Evolutionary conservation across 2,113 vertebrate genomes (phyloP).

Genomic region (Vidua chalybeata): DNA sequence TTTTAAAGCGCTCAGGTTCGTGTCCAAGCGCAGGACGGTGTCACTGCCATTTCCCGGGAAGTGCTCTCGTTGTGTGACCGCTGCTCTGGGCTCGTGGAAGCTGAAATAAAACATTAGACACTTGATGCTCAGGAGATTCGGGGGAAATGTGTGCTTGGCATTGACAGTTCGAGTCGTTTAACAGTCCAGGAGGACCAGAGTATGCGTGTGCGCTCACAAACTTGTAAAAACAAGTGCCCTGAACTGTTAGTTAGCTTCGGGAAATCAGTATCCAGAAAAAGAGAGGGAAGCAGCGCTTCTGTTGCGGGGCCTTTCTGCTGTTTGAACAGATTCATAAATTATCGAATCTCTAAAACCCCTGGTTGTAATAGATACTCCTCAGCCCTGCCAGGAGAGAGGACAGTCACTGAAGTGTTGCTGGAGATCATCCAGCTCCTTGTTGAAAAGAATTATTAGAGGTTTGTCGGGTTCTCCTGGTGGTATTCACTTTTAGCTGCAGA

Average conservation of each 20-base stretch:
- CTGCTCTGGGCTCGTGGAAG: not conserved
- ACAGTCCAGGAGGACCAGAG: not conserved
- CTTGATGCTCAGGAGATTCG: accelerated
- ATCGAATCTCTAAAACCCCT: not conserved
- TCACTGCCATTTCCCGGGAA: not conserved
- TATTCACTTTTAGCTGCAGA: not conserved
- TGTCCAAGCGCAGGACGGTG: not conserved
- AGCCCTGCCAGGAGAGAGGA: not conserved
- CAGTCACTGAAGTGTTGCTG: not conserved
- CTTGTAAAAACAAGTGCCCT: not conserved
- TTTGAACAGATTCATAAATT: not conserved
- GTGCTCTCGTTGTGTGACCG: not conserved
- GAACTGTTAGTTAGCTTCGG: not conserved
- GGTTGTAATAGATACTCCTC: not conserved
- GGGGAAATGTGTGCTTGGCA: accelerated
- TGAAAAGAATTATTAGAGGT: constrained; percentile 27
- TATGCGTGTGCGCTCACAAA: accelerated
- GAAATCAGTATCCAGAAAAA: not conserved
- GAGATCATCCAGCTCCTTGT: not conserved
- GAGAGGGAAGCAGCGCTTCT: not conserved
- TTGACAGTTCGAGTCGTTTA: not conserved
- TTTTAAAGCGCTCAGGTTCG: not conserved
- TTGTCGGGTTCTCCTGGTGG: not conserved
- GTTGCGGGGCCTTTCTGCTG: not conserved
- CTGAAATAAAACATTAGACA: not conserved